Evolutionary conservation across 1,140 invertebrate genomes (phyloP).

Genomic region (Mya arenaria): DNA sequence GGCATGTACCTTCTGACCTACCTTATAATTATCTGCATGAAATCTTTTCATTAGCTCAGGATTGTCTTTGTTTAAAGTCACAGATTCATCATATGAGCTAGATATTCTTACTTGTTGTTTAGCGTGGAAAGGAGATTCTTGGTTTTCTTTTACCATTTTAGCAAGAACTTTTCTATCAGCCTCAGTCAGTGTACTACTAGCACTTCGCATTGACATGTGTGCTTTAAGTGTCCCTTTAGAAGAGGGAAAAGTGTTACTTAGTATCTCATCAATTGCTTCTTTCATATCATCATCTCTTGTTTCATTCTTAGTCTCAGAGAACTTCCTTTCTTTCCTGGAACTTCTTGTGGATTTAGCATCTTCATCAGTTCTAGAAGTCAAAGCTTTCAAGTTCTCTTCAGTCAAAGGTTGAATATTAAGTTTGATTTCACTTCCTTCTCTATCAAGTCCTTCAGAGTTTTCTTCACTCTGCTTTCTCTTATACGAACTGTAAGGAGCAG

Average conservation of each 20-base stretch:
- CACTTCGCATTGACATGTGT: constrained; percentile 56
- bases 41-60: constrained; percentile 65
- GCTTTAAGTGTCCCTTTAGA: constrained; percentile 59
- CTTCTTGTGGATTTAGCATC: constrained; percentile 38
- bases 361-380: constrained; percentile 32
- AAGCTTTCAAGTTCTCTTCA: constrained; percentile 31
- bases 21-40: constrained; percentile 63
- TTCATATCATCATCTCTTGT: constrained; percentile 69
- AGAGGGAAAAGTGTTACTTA: constrained; percentile 68
- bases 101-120: constrained; percentile 40
- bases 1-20: constrained; percentile 66
- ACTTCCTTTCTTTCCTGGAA: constrained; percentile 67
- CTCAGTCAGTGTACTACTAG: constrained; percentile 68
- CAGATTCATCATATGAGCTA: constrained; percentile 51
- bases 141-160: constrained; percentile 59
- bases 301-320: constrained; percentile 71
- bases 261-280: constrained; percentile 77
- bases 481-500: constrained; percentile 11
- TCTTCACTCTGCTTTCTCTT: constrained; percentile 23
- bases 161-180: constrained; percentile 67
- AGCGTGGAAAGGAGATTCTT: constrained; percentile 73
- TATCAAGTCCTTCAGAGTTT: neutral
- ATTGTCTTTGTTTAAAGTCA: constrained; percentile 58
- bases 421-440: constrained; percentile 8
- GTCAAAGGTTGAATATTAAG: constrained; percentile 22